phyloP scores from a whole-genome alignment of 1,140 invertebrate species.

The Adoxophyes honmai region DNA sequence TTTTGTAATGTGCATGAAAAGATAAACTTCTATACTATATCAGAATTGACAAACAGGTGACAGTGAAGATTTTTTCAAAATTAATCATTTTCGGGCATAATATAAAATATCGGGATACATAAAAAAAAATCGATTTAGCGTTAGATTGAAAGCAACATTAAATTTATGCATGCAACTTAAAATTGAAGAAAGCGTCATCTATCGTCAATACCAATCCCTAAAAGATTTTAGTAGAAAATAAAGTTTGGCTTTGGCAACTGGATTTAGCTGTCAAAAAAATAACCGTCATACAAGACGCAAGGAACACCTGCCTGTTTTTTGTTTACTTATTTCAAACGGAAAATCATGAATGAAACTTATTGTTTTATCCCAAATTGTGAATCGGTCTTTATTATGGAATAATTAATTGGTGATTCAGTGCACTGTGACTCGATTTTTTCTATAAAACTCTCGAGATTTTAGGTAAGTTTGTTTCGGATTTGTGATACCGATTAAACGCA shows the following conservation, averaged over 20 bases:
- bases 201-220: too few species aligned
- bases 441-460: background rate
- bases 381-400: background rate
- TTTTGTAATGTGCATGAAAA: too few species aligned
- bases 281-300: conserved; percentile 28
- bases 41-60: too few species aligned
- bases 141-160: too few species aligned
- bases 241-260: conserved; percentile 16
- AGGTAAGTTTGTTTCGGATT: background rate
- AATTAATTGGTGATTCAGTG: background rate
- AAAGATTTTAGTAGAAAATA: conserved; percentile 13
- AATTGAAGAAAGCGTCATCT: too few species aligned
- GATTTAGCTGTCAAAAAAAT: conserved; percentile 29
- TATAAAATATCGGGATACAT: too few species aligned
- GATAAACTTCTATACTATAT: too few species aligned
- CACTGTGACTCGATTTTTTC: background rate
- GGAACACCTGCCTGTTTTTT: conserved; percentile 47
- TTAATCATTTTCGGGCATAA: too few species aligned
- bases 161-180: too few species aligned
- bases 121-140: too few species aligned
- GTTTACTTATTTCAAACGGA: conserved; percentile 32
- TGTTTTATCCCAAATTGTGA: background rate
- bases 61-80: too few species aligned
- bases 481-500: too few species aligned
- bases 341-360: conserved; percentile 43